Conservation (phyloP, 2,113 vertebrate species). For the Amphilophus citrinellus region DNA sequence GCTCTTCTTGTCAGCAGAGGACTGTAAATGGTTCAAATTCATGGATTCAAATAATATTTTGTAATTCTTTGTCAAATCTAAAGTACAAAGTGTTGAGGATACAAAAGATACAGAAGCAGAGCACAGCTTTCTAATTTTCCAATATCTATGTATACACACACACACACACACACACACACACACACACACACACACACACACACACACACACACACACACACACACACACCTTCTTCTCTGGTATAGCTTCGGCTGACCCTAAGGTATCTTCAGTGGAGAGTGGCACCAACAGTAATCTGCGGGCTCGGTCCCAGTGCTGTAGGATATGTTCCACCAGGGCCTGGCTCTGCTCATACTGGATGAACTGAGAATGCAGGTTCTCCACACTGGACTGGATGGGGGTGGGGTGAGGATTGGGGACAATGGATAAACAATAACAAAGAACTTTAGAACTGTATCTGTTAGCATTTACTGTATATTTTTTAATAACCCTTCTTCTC, state of each 20-base stretch:
- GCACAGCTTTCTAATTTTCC: not conserved
- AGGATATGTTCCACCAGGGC: constrained; percentile 77
- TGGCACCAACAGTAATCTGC: constrained; percentile 69
- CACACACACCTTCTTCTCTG: constrained; percentile 61
- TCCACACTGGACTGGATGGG: constrained; percentile 52
- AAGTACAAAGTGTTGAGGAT: too few relatives aligned
- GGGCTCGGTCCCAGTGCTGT: constrained; percentile 86
- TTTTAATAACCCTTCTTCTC: not conserved
- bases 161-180: too few relatives aligned
- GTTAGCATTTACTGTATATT: not conserved
- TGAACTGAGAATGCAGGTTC: constrained; percentile 80
- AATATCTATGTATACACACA: not conserved
- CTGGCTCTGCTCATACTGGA: constrained; percentile 79
- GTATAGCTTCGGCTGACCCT: constrained; percentile 60
- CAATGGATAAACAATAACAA: not conserved
- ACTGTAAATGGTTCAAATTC: constrained; percentile 41
- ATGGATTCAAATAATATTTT: too few relatives aligned
- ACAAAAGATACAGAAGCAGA: not conserved
- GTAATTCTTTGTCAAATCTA: too few relatives aligned
- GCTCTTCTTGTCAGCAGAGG: constrained; percentile 66
- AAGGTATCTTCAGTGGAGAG: constrained; percentile 47
- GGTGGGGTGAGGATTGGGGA: not conserved
- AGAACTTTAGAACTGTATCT: not conserved
- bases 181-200: too few relatives aligned
- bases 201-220: too few relatives aligned